These are phyloP conservation scores for Chymomyza fuscimana DNA, from an alignment of 2,888 invertebrate genomes.

Conservation along the genomic window DNA sequence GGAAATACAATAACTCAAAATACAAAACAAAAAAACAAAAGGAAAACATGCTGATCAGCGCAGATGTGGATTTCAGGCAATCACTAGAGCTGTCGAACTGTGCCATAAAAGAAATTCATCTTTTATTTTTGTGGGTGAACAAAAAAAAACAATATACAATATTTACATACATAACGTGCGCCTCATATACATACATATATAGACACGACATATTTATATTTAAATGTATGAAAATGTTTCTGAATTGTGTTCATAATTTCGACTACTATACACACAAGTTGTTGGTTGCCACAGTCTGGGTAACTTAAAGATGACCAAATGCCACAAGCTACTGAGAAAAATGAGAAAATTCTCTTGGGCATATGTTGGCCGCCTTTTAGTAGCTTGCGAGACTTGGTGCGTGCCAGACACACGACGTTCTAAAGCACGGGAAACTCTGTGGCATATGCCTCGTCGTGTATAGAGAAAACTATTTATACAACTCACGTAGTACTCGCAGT, in stretches of 20 bases:
- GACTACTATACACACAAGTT: neutral
- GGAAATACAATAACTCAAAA: neutral
- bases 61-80: neutral
- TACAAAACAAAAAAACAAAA: neutral
- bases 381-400: slow-evolving; percentile 15
- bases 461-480: slow-evolving; percentile 17
- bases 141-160: neutral
- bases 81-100: neutral
- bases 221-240: neutral
- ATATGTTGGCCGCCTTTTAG: slow-evolving; percentile 7
- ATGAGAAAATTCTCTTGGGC: slow-evolving; percentile 10
- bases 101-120: neutral
- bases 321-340: neutral
- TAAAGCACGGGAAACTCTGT: slow-evolving; percentile 10
- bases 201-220: neutral
- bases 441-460: neutral
- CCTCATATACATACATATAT: neutral
- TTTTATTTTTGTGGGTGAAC: neutral
- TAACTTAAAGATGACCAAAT: neutral
- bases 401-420: slow-evolving; percentile 9
- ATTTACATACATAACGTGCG: neutral
- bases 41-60: neutral
- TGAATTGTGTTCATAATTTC: neutral
- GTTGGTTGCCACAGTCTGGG: neutral
- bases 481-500: slow-evolving; percentile 13